Conservation (phyloP, 2,113 vertebrate genomes). For the Halcyon senegalensis region DNA sequence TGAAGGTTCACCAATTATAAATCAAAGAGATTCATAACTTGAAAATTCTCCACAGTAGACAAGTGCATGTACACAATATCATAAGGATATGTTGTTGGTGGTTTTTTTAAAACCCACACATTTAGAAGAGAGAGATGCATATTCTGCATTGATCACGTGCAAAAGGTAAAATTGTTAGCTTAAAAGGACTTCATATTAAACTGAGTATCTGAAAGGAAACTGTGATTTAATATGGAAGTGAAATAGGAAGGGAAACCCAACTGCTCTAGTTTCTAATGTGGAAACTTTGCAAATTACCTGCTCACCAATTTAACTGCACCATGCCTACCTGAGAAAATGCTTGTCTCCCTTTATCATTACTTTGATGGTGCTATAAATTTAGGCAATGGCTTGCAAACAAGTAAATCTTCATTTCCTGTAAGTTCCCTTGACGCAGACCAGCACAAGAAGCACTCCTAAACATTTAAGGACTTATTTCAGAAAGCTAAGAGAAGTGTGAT, state of each 20-base stretch:
- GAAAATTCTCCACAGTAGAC: neutral
- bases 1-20: neutral
- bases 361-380: neutral
- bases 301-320: neutral
- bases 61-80: neutral
- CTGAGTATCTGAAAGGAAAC: neutral
- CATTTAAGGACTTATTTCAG: neutral
- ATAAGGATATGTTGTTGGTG: neutral
- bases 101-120: neutral
- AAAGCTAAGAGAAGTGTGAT: neutral
- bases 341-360: neutral
- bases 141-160: neutral
- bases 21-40: neutral
- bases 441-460: neutral
- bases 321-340: neutral
- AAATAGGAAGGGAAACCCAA: neutral
- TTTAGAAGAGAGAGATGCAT: neutral
- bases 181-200: neutral
- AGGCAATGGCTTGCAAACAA: neutral
- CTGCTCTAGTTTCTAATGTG: neutral
- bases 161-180: neutral
- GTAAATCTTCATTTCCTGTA: fast-evolving
- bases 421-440: neutral
- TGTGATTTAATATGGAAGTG: neutral
- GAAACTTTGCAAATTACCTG: neutral